Percentiles rank a stretch among this genome's conserved stretches.
Conservation (phyloP, 2,113 vertebrate species). For the Gadus macrocephalus region DNA sequence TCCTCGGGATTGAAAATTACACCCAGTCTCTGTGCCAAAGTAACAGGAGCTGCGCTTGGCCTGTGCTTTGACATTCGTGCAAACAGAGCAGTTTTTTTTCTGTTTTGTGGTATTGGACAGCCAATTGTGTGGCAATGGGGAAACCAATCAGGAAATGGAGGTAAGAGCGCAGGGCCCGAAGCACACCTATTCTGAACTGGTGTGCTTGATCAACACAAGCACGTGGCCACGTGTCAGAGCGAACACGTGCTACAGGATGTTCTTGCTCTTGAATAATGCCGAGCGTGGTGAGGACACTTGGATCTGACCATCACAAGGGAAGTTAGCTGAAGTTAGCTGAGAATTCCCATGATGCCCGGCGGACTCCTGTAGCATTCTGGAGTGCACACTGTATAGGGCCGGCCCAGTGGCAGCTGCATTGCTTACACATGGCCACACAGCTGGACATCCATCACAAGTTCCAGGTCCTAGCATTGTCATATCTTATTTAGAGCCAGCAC, state of each 20-base stretch:
- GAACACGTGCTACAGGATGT: background rate
- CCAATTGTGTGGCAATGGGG: conserved; percentile 4
- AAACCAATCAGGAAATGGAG: conserved; percentile 30
- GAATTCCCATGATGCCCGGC: conserved; percentile 1
- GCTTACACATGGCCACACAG: conserved; percentile 10
- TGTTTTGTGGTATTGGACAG: conserved; percentile 29
- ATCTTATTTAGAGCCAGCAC: conserved; percentile 42
- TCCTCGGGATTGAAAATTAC: conserved; percentile 5
- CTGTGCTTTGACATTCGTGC: conserved; percentile 12
- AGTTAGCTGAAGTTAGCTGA: conserved; percentile 17
- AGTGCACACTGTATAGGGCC: background rate
- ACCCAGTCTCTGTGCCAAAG: background rate
- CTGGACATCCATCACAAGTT: conserved; percentile 28
- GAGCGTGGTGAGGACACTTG: conserved; percentile 17
- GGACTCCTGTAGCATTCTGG: conserved; percentile 16
- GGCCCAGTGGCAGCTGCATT: conserved; percentile 31
- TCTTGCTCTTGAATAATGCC: background rate
- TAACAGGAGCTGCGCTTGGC: conserved; percentile 31
- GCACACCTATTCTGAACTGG: background rate
- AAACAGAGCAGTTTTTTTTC: conserved; percentile 45
- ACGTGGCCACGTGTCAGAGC: background rate
- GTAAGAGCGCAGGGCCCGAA: conserved; percentile 20
- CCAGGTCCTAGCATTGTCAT: conserved; percentile 41
- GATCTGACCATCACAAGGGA: conserved; percentile 22
- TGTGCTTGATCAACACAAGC: background rate